Percentiles rank a stretch among this genome's conserved stretches.
These are phyloP conservation scores for Hedya salicella DNA, from an alignment of 2,888 invertebrate species.

Conservation along the genomic window DNA sequence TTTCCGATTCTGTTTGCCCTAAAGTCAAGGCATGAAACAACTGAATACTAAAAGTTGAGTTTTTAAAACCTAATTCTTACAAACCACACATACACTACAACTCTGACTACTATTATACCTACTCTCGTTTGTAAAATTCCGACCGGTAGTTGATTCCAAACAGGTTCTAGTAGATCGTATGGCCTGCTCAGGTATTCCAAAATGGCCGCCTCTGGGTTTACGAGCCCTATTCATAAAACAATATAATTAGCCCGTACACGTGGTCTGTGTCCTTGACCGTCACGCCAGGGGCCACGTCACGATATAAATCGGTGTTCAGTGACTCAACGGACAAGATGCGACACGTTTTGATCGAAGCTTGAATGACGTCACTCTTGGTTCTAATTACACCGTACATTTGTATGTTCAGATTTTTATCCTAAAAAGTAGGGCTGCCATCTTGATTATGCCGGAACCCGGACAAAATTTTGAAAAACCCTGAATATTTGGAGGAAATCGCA, in stretches of 20 bases:
- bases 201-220: constrained; percentile 2
- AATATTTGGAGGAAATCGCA: too few relatives aligned
- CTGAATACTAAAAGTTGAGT: too few relatives aligned
- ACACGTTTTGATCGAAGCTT: constrained; percentile 1
- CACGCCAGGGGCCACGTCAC: constrained; percentile 6
- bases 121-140: neutral
- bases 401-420: too few relatives aligned
- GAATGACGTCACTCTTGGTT: constrained; percentile 1
- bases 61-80: too few relatives aligned
- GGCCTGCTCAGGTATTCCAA: neutral
- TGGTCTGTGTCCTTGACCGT: constrained; percentile 15
- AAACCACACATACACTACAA: neutral
- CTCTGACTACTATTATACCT: neutral
- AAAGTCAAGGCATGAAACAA: too few relatives aligned
- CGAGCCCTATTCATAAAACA: constrained; percentile 8
- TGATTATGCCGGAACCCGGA: too few relatives aligned
- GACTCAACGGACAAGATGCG: constrained; percentile 22
- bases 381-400: neutral
- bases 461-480: too few relatives aligned
- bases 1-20: too few relatives aligned
- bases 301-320: neutral
- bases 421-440: too few relatives aligned
- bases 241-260: neutral
- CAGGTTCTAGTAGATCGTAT: constrained; percentile 4
- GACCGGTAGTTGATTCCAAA: constrained; percentile 1